A percentile compares a stretch with the other conserved stretches of the same genome.
Conservation (phyloP, 2,113 vertebrate genomes). For the Lathamus discolor region DNA sequence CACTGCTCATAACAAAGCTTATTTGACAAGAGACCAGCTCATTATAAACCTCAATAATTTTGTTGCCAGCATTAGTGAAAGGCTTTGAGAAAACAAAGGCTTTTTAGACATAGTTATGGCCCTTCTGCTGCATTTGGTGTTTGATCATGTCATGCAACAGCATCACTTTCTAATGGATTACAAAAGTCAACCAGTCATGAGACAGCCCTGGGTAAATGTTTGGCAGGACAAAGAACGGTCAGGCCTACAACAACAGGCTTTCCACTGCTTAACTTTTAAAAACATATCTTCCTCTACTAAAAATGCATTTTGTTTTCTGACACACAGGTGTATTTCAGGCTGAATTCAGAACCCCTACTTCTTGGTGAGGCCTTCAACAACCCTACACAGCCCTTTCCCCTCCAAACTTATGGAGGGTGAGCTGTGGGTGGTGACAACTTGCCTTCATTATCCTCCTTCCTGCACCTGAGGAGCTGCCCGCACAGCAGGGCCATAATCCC, state of each 20-base stretch:
- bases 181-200: neutral
- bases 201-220: constrained; percentile 20
- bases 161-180: constrained; percentile 49
- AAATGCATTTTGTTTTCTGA: neutral
- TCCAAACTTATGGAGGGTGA: neutral
- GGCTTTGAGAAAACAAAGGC: constrained; percentile 50
- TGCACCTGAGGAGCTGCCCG: neutral
- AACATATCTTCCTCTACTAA: neutral
- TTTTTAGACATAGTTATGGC: constrained; percentile 55
- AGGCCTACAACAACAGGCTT: neutral
- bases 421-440: neutral
- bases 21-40: constrained; percentile 70
- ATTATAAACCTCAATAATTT: constrained; percentile 75
- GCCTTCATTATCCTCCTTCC: neutral
- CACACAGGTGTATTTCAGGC: neutral
- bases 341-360: neutral
- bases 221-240: neutral
- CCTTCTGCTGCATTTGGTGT: constrained; percentile 45
- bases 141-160: constrained; percentile 17
- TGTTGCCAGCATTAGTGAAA: constrained; percentile 77
- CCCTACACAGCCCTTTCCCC: neutral
- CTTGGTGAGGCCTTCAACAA: neutral
- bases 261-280: neutral
- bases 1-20: constrained; percentile 67
- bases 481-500: rapidly evolving